Evolutionary conservation across 2,797 vertebrate species (phyloP), one percentile per base, ranked within the genome.

Genomic region (Paedocypris micromegethes): DNA sequence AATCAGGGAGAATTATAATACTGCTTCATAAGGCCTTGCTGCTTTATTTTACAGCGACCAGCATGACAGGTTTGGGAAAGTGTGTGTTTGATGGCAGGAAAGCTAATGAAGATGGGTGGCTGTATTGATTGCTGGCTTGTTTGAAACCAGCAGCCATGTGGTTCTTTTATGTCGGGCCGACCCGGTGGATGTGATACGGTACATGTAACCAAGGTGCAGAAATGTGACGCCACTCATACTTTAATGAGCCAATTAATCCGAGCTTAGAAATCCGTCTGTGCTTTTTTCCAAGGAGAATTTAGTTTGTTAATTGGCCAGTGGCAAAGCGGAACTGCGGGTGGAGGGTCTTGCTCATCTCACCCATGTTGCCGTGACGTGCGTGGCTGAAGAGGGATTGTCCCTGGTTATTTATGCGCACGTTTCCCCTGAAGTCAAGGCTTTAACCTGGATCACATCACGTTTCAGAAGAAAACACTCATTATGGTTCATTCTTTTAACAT

Each of bases 61-160:
- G 40, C 60, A 58, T 58, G 60, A 8, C 54, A 58, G 58, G 38
- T 73, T 53, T 58, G 55, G 48, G 40, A 23, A 50, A 51, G 42
- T 45, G 68, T 57, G 57, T 63, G 46, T 38, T 9, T 49, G 60
- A 64, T 4, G 7, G 4, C 9, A 44, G 5, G 44, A 50, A 42
- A 37, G 45, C 66, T 61, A 66, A 72, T 69, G 61, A 72, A 72
- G 43, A 60, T 54, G 51, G 56, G 43, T 66, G 46, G 57, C 44
- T 44, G 48, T 66, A 7, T 69, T 43, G 62, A 57, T 58, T 48
- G 45, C 54, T 46, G 40, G 38, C 45, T 7, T 44, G 61, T 44
- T 64, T 74, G 37, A 56, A 70, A 56, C 53, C 40, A 52, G 46
- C 42, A 46, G 7, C 41, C 51, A 2, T 37, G 41, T 53, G 45